phyloP scores from a whole-genome alignment of 2,113 vertebrate genomes.

The Henicopernis longicauda region DNA sequence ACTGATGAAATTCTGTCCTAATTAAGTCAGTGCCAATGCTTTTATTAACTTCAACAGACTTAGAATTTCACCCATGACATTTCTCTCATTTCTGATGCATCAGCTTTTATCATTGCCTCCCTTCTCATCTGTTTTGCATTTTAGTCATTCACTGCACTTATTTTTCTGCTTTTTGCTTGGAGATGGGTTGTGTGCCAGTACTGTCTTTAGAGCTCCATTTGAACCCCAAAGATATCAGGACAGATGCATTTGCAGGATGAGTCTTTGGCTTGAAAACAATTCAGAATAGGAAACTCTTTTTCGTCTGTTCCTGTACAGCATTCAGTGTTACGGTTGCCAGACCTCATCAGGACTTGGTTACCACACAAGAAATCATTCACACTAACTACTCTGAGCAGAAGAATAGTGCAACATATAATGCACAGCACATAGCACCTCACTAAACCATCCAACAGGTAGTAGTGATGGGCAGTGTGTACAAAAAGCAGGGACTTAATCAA shows the following conservation, averaged over 20 bases:
- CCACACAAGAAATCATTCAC: not conserved
- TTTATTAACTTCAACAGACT: not conserved
- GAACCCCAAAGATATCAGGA: not conserved
- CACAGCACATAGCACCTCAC: not conserved
- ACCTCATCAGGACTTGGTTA: not conserved
- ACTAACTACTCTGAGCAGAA: not conserved
- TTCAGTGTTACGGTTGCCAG: not conserved
- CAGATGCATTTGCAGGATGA: not conserved
- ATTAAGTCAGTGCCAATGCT: not conserved
- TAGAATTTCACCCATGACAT: not conserved
- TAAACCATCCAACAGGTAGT: not conserved
- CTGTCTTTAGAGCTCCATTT: not conserved
- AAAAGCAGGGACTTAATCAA: not conserved
- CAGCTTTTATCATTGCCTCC: not conserved
- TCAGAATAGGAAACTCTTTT: not conserved
- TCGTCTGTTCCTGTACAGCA: not conserved
- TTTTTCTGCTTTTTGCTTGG: not conserved
- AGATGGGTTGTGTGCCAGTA: not conserved
- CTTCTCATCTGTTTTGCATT: not conserved
- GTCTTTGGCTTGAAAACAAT: not conserved
- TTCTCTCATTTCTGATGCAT: not conserved
- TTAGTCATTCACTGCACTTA: not conserved
- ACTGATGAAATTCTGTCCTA: not conserved
- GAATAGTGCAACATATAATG: not conserved
- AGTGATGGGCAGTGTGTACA: accelerated